Evolutionary conservation across 2,888 invertebrate genomes (phyloP).

Genomic region (Ormyrus thymus): DNA sequence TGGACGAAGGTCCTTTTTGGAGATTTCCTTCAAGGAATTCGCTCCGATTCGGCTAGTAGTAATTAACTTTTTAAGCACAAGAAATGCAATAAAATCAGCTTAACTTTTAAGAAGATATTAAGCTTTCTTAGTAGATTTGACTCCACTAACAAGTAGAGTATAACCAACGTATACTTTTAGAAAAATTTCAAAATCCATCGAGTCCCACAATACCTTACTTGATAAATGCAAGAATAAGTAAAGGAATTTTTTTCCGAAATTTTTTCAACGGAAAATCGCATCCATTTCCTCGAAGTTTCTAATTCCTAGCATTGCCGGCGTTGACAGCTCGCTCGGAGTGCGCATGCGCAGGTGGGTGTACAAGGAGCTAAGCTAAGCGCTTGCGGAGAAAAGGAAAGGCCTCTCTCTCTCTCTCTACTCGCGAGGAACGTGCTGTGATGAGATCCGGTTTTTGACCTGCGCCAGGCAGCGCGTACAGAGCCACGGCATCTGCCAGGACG

Average conservation of each 20-base stretch:
- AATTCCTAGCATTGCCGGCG: background rate
- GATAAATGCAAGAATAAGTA: no score
- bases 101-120: constrained; percentile 27
- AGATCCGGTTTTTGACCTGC: constrained; percentile 65
- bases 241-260: no score
- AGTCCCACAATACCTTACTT: no score
- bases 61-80: constrained; percentile 34
- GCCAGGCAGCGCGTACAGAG: constrained; percentile 1
- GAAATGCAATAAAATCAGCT: constrained; percentile 29
- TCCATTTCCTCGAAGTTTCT: no score
- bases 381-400: constrained; percentile 38
- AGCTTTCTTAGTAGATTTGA: constrained; percentile 21
- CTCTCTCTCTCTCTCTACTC: background rate
- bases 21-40: constrained; percentile 41
- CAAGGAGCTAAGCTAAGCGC: background rate
- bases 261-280: no score
- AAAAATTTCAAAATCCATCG: no score
- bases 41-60: constrained; percentile 21
- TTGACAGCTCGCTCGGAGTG: constrained; percentile 32
- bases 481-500: constrained; percentile 36
- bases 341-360: background rate
- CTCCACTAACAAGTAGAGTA: background rate
- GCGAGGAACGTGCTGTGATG: constrained; percentile 43
- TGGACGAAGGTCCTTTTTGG: constrained; percentile 44
- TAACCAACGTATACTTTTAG: no score